Evolutionary conservation across 2,797 vertebrate species (phyloP).

Genomic region (Pteropus rufus): DNA sequence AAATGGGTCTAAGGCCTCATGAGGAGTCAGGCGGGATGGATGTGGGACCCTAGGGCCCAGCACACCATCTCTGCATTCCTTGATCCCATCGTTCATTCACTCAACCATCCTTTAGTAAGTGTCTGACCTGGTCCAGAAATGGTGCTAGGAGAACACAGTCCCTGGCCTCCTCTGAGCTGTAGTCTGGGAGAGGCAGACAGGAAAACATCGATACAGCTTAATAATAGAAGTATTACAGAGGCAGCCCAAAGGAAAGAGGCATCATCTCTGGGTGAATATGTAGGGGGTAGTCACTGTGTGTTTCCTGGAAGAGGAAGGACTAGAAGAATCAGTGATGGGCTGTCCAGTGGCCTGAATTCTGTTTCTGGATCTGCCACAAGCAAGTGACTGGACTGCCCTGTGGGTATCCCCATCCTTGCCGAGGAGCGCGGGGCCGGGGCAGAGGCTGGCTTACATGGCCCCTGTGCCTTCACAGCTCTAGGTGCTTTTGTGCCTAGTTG

Average conservation of each 20-base stretch:
- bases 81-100: not conserved
- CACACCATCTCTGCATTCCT: not conserved
- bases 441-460: not conserved
- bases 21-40: not conserved
- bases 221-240: not conserved
- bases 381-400: not conserved
- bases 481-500: not conserved
- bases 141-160: not conserved
- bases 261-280: not conserved
- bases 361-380: not conserved
- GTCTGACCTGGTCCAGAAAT: not conserved
- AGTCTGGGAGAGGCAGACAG: not conserved
- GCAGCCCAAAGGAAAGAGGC: not conserved
- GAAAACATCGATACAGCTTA: not conserved
- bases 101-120: not conserved
- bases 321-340: not conserved
- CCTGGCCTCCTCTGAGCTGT: not conserved
- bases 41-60: not conserved
- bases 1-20: not conserved
- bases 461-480: not conserved
- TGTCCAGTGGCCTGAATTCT: not conserved
- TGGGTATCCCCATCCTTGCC: not conserved
- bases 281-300: not conserved
- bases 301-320: not conserved
- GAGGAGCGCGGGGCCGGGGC: not conserved